These are phyloP conservation scores for Dolichotis patagonum DNA, from an alignment of 2,113 vertebrate genomes.

Conservation along the genomic window DNA sequence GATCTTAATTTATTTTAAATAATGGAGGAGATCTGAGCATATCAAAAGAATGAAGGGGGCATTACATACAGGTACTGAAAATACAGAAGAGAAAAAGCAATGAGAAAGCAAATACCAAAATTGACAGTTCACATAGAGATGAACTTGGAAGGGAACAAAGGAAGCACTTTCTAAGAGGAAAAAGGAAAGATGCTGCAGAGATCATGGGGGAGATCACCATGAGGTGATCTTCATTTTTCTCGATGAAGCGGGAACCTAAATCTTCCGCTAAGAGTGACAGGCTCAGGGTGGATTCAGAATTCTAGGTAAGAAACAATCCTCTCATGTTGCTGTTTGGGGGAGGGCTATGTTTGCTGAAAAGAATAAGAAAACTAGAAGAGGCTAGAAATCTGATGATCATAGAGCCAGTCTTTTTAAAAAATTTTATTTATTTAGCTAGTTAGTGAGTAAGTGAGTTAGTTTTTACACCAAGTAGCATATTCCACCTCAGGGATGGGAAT, in stretches of 20 bases:
- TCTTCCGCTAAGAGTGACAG: background rate
- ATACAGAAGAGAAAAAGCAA: background rate
- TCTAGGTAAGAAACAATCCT: background rate
- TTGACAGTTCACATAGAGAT: background rate
- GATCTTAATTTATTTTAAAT: background rate
- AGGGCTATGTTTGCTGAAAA: background rate
- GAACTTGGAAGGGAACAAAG: background rate
- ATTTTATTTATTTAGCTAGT: too few relatives aligned
- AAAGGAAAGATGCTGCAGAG: background rate
- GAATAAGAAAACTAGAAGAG: background rate
- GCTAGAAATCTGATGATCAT: background rate
- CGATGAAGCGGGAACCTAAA: background rate
- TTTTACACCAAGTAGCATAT: background rate
- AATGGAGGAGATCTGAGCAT: background rate
- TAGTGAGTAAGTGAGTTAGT: too few relatives aligned
- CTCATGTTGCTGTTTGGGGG: background rate
- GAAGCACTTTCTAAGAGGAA: background rate
- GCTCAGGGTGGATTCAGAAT: background rate
- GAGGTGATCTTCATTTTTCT: background rate
- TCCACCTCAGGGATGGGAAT: background rate
- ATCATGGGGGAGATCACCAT: rapidly evolving
- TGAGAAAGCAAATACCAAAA: background rate
- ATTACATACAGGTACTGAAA: background rate
- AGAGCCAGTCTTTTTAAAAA: background rate
- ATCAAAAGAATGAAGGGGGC: background rate